These are phyloP conservation scores for Eilema sororculum DNA, from an alignment of 2,888 invertebrate species.

Conservation along the genomic window DNA sequence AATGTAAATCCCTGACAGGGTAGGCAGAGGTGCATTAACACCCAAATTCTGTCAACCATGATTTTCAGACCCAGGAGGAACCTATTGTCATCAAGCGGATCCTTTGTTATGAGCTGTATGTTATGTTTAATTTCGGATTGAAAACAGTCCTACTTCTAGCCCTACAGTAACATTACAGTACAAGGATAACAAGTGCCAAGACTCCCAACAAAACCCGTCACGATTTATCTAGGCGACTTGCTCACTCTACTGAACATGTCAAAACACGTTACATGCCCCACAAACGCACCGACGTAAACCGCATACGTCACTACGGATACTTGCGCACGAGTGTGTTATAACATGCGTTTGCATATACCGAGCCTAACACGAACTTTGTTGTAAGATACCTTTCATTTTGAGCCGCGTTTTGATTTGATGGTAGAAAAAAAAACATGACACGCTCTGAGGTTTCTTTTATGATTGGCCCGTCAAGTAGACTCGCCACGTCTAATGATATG, in stretches of 20 bases:
- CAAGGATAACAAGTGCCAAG: not conserved
- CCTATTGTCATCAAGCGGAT: too few species aligned
- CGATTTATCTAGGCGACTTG: constrained; percentile 42
- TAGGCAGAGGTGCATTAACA: too few species aligned
- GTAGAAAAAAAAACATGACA: not conserved
- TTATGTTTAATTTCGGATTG: too few species aligned
- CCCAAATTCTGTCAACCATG: too few species aligned
- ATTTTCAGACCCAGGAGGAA: too few species aligned
- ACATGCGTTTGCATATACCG: constrained; percentile 20
- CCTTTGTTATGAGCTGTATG: too few species aligned
- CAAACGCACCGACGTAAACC: constrained; percentile 33
- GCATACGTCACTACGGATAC: constrained; percentile 21
- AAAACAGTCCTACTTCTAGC: too few species aligned
- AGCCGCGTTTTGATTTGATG: constrained; percentile 22
- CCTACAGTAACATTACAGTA: not conserved
- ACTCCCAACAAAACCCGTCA: constrained; percentile 32
- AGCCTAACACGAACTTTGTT: constrained; percentile 7
- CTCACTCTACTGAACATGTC: constrained; percentile 43
- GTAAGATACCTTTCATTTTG: not conserved
- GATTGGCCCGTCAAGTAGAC: not conserved
- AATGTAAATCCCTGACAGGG: too few species aligned
- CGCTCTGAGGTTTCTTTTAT: not conserved
- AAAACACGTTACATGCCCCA: constrained; percentile 40
- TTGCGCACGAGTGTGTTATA: constrained; percentile 17
- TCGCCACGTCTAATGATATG: not conserved